phyloP scores from a whole-genome alignment of 2,113 vertebrate genomes.

The Malaclemys terrapin region DNA sequence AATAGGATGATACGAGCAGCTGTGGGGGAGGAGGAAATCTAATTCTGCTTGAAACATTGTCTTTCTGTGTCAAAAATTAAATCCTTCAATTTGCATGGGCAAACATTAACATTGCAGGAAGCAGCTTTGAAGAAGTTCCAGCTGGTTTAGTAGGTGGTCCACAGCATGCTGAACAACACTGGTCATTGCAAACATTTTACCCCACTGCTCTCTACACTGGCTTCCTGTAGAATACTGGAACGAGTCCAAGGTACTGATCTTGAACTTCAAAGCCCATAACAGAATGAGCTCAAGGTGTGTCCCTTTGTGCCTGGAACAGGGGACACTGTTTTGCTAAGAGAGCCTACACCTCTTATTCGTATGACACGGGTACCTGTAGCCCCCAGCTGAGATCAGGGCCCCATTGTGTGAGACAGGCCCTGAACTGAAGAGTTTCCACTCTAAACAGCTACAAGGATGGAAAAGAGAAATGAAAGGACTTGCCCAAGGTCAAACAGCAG shows the following conservation, averaged over 20 bases:
- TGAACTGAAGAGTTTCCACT: not conserved
- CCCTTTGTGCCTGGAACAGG: not conserved
- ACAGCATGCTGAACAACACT: not conserved
- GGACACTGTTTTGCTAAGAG: accelerated
- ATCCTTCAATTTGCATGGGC: slow-evolving; percentile 15
- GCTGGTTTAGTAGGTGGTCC: not conserved
- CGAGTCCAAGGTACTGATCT: accelerated
- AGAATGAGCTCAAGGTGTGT: not conserved
- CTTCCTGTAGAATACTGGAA: not conserved
- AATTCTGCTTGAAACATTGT: slow-evolving; percentile 17
- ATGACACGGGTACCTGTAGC: not conserved
- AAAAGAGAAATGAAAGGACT: not conserved
- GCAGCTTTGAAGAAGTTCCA: slow-evolving; percentile 5
- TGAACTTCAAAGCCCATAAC: not conserved
- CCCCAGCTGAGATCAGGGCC: not conserved
- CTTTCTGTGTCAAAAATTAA: not conserved
- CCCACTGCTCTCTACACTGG: accelerated
- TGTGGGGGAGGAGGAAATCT: not conserved
- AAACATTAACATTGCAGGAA: not conserved
- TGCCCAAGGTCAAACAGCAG: not conserved
- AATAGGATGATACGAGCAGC: not conserved
- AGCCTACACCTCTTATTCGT: accelerated
- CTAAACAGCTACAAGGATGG: not conserved
- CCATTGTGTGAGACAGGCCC: not conserved
- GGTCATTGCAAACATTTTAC: not conserved